Base-by-base conservation (phyloP, 2,797 vertebrate genomes). In the Poecile montanus region DNA sequence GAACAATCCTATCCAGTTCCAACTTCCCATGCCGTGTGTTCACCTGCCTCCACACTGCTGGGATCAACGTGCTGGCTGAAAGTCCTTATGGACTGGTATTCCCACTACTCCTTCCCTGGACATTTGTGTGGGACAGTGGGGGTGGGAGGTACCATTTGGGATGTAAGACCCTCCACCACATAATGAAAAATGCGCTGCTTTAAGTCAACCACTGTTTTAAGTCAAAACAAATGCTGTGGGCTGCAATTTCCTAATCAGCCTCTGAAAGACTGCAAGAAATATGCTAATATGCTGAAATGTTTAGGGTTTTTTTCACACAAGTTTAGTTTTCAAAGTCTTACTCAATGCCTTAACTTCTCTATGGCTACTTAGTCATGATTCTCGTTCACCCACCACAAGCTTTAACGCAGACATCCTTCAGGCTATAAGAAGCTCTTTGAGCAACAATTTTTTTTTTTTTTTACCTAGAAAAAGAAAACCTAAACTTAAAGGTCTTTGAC, bases 81-180 rank as follows among this genome's bases (percentile, higher is more conserved):
- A 34, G 9, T 80, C 6, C 21, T 60, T 66, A 23, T 1, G 8
- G 53, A 63, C 5, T 0, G 0, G 16, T 51, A 26, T 29, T 76
- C 16, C 40, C 27, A 8, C 38, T 42, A 26, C 5, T 66, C 40
- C 60, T 72, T 38, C 47, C 65, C 48, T 66, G 56, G 45, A 58
- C 6, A 8, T 66, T 75, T 7, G 4, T 38, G 11, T 26, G 25
- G 60, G 36, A 71, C 53, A 57, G 2, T 12, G 42, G 5, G 22
- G 6, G 7, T 53, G 13, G 27, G 60, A 61, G 19, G 10, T 54
- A 29, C 11, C 51, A 29, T 77, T 78, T 86, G n/a, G 11, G 19
- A 23, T 76, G 11, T 5, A n/a, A 86, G 50, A 48, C 6, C 2
- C 25, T 86, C 71, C 40, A n/a, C 10, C 13, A 18, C 13, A 10